These are phyloP conservation scores for Bos javanicus DNA, from an alignment of 2,113 vertebrate species.

Conservation along the genomic window DNA sequence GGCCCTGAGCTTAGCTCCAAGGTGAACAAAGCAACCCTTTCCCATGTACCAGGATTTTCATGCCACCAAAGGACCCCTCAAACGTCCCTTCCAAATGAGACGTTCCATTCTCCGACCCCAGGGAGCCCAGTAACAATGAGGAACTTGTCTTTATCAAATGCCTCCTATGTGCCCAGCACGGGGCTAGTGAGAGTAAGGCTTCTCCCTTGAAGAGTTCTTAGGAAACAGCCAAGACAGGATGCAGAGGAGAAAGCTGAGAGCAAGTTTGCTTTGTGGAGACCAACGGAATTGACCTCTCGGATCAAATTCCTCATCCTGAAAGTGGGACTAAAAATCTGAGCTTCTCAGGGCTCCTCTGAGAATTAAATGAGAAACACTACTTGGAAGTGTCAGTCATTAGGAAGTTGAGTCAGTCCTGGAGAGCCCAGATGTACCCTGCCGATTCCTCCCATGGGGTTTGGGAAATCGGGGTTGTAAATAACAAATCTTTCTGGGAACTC, in stretches of 20 bases:
- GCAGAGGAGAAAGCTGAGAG: neutral
- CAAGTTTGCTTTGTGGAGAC: neutral
- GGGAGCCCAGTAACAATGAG: neutral
- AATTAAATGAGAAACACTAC: neutral
- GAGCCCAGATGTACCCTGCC: neutral
- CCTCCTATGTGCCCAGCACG: neutral
- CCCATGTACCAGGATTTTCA: neutral
- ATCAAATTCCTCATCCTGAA: neutral
- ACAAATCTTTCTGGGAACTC: slow-evolving; percentile 30
- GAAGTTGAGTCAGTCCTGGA: neutral
- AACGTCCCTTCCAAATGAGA: neutral
- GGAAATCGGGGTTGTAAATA: neutral
- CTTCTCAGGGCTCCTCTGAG: neutral
- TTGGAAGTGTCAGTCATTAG: neutral
- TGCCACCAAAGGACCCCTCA: neutral
- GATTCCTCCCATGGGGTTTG: neutral
- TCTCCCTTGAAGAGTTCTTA: neutral
- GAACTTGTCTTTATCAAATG: neutral
- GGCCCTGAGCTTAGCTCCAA: neutral
- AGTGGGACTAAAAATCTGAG: neutral
- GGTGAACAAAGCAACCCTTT: neutral
- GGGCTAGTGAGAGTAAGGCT: neutral
- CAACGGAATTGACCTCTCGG: neutral
- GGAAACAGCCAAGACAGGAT: neutral
- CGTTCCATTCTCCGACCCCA: neutral